Conservation (phyloP, 2,888 invertebrate species). For the Pharmacophagus antenor region DNA sequence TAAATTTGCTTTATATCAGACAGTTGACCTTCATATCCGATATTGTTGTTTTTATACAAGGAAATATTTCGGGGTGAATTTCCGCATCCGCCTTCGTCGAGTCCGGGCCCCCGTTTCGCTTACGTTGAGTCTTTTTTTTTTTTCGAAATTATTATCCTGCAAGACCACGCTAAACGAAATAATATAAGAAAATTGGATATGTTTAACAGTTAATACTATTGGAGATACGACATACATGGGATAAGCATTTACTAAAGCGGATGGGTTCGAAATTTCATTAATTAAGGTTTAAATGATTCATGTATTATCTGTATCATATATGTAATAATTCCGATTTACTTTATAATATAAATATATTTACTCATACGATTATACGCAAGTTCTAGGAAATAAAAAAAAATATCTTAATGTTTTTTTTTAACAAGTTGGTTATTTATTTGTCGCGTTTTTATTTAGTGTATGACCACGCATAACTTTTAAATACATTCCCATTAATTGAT, state of each 20-base stretch:
- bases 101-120: constrained; percentile 44
- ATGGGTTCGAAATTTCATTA: constrained; percentile 24
- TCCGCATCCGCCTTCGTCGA: constrained; percentile 50
- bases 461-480: too few species aligned
- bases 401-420: neutral
- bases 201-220: constrained; percentile 45
- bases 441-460: too few species aligned
- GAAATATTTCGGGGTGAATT: constrained; percentile 61
- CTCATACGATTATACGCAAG: neutral
- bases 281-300: constrained; percentile 12
- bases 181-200: constrained; percentile 53
- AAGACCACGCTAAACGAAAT: constrained; percentile 43
- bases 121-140: constrained; percentile 42
- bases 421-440: neutral
- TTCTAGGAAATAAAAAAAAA: too few species aligned
- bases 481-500: too few species aligned
- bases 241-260: constrained; percentile 34
- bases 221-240: constrained; percentile 36
- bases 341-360: neutral
- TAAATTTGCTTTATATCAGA: constrained; percentile 77
- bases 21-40: constrained; percentile 77
- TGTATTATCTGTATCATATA: constrained; percentile 11
- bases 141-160: constrained; percentile 53
- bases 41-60: constrained; percentile 70
- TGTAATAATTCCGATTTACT: neutral